phyloP scores from a whole-genome alignment of 2,113 vertebrate species.

The Plectropomus leopardus region DNA sequence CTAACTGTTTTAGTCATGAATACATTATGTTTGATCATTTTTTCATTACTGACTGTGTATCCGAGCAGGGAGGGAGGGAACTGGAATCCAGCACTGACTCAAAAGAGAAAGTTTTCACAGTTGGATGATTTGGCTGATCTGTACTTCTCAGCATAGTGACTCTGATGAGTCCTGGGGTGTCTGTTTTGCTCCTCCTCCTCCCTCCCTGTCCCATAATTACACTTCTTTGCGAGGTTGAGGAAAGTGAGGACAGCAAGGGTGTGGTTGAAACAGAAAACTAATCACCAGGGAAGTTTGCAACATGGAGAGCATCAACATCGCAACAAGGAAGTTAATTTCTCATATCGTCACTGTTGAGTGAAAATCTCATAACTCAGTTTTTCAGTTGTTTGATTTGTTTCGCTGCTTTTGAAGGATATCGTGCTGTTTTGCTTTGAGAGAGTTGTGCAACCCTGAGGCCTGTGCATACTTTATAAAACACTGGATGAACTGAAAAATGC shows the following conservation, averaged over 20 bases:
- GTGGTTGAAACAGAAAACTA: slow-evolving; percentile 57
- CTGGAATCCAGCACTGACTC: slow-evolving; percentile 49
- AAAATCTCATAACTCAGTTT: slow-evolving; percentile 12
- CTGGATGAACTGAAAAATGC: slow-evolving; percentile 32
- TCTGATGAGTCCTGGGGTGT: slow-evolving; percentile 54
- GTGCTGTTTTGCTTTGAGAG: slow-evolving; percentile 13
- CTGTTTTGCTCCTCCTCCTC: slow-evolving; percentile 36
- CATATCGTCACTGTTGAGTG: neutral
- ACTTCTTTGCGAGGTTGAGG: slow-evolving; percentile 55
- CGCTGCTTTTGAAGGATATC: slow-evolving; percentile 15
- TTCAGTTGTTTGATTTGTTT: slow-evolving; percentile 16
- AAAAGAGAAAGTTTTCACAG: slow-evolving; percentile 73
- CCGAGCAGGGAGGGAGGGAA: slow-evolving; percentile 26
- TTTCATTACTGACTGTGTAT: slow-evolving; percentile 46
- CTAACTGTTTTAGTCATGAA: slow-evolving; percentile 50
- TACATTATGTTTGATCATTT: slow-evolving; percentile 52
- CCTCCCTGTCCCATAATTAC: slow-evolving; percentile 65
- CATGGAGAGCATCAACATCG: neutral
- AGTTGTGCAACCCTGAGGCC: slow-evolving; percentile 44
- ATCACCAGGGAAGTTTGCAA: slow-evolving; percentile 28
- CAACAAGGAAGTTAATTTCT: slow-evolving; percentile 17
- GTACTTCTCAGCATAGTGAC: slow-evolving; percentile 46
- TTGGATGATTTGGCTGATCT: slow-evolving; percentile 62
- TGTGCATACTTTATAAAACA: slow-evolving; percentile 35
- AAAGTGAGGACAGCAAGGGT: slow-evolving; percentile 54